Evolutionary conservation across 2,113 vertebrate species (phyloP).

Genomic region (Vidua macroura): DNA sequence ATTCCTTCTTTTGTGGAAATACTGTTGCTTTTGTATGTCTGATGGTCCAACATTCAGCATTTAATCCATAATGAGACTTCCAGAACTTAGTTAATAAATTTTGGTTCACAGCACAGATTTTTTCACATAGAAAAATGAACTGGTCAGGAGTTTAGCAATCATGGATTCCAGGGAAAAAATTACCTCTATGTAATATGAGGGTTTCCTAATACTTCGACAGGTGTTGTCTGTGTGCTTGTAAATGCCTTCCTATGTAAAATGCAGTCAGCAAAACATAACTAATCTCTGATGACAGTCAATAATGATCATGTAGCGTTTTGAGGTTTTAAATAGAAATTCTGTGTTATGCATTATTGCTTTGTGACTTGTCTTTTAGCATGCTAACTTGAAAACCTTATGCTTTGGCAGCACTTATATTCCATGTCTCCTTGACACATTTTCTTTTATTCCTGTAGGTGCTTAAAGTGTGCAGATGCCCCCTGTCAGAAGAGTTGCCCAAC

Average conservation of each 20-base stretch:
- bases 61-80: neutral
- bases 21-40: neutral
- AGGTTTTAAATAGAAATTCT: neutral
- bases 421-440: conserved; percentile 23
- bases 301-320: neutral
- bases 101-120: neutral
- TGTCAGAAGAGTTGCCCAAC: conserved; percentile 92
- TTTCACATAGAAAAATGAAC: neutral
- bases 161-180: neutral
- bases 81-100: neutral
- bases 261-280: neutral
- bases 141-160: neutral
- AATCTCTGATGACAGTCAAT: neutral
- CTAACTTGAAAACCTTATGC: neutral
- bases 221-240: neutral
- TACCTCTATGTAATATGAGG: neutral
- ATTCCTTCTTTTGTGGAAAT: neutral
- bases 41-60: neutral
- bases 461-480: conserved; percentile 88
- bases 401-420: neutral
- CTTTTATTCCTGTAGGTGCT: conserved; percentile 73
- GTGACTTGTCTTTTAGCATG: neutral
- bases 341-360: neutral
- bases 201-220: neutral
- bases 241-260: neutral